phyloP scores from a whole-genome alignment of 2,888 invertebrate genomes.

The Tetragnatha montana region DNA sequence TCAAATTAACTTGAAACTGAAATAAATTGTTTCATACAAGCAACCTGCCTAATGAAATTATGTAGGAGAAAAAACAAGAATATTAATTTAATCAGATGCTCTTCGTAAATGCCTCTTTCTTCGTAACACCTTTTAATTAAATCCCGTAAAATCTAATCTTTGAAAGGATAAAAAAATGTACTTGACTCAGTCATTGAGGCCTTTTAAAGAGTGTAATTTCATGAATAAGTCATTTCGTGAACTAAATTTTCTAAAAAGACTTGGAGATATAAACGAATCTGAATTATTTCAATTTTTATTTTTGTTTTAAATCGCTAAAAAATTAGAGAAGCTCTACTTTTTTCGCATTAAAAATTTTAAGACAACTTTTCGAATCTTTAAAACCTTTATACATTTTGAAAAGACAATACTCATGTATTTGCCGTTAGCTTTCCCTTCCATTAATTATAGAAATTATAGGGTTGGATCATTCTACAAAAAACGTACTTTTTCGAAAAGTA shows the following conservation, averaged over 20 bases:
- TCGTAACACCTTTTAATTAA: slow-evolving; percentile 23
- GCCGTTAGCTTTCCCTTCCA: no score
- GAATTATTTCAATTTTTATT: background rate
- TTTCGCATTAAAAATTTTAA: no score
- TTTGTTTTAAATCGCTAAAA: background rate
- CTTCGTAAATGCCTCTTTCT: background rate
- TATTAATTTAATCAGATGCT: slow-evolving; percentile 23
- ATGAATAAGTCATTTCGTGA: background rate
- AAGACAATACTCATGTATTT: no score
- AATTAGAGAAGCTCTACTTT: no score
- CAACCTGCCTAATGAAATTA: background rate
- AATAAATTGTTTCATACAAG: slow-evolving; percentile 2
- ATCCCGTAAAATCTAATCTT: slow-evolving; percentile 8
- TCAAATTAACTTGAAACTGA: slow-evolving; percentile 6
- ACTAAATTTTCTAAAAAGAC: slow-evolving; percentile 1
- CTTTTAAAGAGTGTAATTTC: background rate
- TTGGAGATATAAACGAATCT: background rate
- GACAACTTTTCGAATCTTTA: no score
- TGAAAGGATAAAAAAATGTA: background rate
- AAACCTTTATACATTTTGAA: no score
- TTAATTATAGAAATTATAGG: no score
- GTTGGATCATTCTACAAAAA: no score
- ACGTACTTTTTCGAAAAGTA: no score
- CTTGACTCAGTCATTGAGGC: background rate
- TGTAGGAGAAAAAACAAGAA: background rate